These are phyloP conservation scores for Oryzias woworae DNA, from an alignment of 2,113 vertebrate species.

Conservation along the genomic window DNA sequence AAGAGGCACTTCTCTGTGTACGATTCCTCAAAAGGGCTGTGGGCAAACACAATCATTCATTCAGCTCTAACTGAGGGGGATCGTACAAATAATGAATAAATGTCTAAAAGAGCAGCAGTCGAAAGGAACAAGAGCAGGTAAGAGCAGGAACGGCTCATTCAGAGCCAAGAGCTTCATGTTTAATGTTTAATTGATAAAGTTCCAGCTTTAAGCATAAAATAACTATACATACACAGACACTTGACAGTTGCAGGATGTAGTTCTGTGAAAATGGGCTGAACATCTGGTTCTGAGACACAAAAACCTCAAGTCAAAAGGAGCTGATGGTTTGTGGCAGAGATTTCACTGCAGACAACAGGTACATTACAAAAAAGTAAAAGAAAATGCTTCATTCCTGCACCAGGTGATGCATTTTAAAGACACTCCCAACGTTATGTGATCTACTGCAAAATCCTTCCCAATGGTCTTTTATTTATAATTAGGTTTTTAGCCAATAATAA, in stretches of 20 bases:
- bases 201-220: background rate
- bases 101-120: background rate
- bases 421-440: too few relatives aligned
- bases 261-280: background rate
- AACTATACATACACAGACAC: too few relatives aligned
- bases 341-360: conserved; percentile 1
- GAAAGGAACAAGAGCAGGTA: conserved; percentile 10
- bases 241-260: too few relatives aligned
- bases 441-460: too few relatives aligned
- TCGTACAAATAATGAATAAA: conserved; percentile 10
- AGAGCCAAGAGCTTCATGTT: conserved; percentile 14
- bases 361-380: background rate
- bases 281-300: background rate
- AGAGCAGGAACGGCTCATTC: conserved; percentile 12
- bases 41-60: conserved; percentile 39
- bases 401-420: too few relatives aligned
- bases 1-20: conserved; percentile 44
- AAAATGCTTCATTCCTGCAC: too few relatives aligned
- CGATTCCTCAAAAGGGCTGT: conserved; percentile 41
- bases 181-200: background rate
- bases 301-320: conserved; percentile 1
- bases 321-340: background rate
- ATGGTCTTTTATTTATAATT: too few relatives aligned
- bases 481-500: too few relatives aligned
- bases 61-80: conserved; percentile 21